A percentile compares a stretch with the other conserved stretches of the same genome.
phyloP scores from a whole-genome alignment of 2,888 invertebrate genomes.

The Eucriotettix oculatus region DNA sequence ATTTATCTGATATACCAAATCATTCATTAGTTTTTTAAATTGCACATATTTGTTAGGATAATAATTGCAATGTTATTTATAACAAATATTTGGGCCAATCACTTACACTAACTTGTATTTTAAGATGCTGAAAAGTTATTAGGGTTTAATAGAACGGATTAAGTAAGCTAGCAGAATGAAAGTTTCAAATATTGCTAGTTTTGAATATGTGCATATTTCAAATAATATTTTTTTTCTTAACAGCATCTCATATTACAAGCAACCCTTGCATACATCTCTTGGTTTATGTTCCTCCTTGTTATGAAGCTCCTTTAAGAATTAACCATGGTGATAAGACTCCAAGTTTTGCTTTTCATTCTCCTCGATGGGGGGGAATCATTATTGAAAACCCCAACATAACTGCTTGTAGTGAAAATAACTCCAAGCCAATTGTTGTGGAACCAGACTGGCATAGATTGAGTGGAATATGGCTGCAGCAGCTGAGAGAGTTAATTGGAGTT shows the following conservation, averaged over 20 bases:
- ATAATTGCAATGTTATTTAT: background rate
- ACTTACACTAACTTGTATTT: too few species aligned
- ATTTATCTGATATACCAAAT: background rate
- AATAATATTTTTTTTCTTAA: slow-evolving; percentile 7
- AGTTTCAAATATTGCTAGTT: too few species aligned
- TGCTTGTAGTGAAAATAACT: slow-evolving; percentile 5
- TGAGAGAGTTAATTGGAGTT: slow-evolving; percentile 57
- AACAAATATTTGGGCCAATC: background rate
- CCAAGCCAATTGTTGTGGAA: slow-evolving; percentile 25
- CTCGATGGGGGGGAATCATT: slow-evolving; percentile 81
- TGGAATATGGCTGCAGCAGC: slow-evolving; percentile 60
- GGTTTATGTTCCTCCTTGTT: slow-evolving; percentile 63
- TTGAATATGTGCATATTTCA: background rate
- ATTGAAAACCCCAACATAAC: slow-evolving; percentile 46
- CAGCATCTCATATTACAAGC: slow-evolving; percentile 64
- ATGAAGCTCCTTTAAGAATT: slow-evolving; percentile 54
- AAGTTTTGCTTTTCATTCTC: slow-evolving; percentile 57
- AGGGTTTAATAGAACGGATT: too few species aligned
- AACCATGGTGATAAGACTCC: slow-evolving; percentile 26
- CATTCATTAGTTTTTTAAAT: background rate
- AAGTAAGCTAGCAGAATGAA: too few species aligned
- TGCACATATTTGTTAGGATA: background rate
- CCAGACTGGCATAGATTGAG: slow-evolving; percentile 47
- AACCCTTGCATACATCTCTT: slow-evolving; percentile 72
- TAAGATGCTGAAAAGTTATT: too few species aligned